Base-by-base conservation (phyloP, 2,113 vertebrate genomes). In the Microcebus griseorufus region DNA sequence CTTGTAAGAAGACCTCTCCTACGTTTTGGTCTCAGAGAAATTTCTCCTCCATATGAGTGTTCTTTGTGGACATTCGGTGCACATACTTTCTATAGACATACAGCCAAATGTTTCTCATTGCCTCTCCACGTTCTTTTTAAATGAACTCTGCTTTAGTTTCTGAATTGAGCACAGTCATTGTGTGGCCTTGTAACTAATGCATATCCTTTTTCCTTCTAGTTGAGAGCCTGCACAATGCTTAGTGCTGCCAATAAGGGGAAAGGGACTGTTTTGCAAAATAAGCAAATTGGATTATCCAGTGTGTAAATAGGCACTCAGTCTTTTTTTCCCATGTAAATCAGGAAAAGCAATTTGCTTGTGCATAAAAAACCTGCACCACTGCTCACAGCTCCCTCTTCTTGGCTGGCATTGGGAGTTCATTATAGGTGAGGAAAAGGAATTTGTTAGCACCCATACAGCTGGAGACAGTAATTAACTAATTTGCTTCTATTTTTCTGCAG, bases 261-360 rank as follows among this genome's bases (percentile, higher is more conserved):
- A 65, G 45, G 82, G 89, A 82, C 97, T 95, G 91, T 96, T 98
- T 97, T 83, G 87, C 94, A 82, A 97, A 92, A 98, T 97, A 95
- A 97, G 75, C 93, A 97, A 96, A 84, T 96, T 0, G 0, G 62
- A 62, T 97, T 98, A 97, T 96, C 96, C 79, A 94, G 87, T 97
- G 97, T 97, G 64, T 94, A 97, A 98, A 97, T 93, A 96, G 94
- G 90, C 60, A 53, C 67, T 95, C 64, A 42, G 51, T 90, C 92
- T 96, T 95, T 82, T 84, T 64, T 51, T 11, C 27, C 69, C 65
- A 96, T 97, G 97, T 97, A 98, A 98, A 98, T 98, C 97, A 97
- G 93, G 72, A 97, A 93, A 97, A 94, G 92, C 95, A 97, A 96
- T 97, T 98, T 97, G 88, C 95, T 90, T 96, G 81, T 96, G 55